A percentile compares a stretch with the other conserved stretches of the same genome.
These are phyloP conservation scores for Pteronotus mesoamericanus DNA, from an alignment of 2,797 vertebrate genomes.

Conservation along the genomic window DNA sequence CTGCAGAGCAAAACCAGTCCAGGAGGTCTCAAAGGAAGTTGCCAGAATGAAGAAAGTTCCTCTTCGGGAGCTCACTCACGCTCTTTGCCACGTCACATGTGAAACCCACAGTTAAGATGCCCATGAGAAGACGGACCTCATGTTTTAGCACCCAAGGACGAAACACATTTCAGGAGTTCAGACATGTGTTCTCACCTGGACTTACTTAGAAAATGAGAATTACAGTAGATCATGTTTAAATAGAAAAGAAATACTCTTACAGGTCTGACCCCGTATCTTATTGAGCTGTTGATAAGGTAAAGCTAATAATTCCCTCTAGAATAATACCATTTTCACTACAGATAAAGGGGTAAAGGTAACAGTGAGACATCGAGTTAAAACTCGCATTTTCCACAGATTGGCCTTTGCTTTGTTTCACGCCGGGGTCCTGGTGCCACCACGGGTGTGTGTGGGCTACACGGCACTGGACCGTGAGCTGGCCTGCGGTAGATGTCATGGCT, in stretches of 20 bases:
- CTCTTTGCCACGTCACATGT: neutral
- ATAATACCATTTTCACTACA: neutral
- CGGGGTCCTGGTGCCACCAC: neutral
- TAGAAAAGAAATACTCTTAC: neutral
- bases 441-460: accelerated
- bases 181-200: neutral
- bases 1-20: neutral
- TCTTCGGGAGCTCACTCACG: neutral
- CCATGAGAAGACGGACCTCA: accelerated
- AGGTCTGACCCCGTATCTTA: neutral
- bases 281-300: neutral
- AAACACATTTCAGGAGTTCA: neutral
- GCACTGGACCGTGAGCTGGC: neutral
- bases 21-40: neutral
- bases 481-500: accelerated
- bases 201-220: neutral
- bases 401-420: neutral
- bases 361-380: neutral
- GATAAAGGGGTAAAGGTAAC: neutral
- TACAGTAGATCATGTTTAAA: neutral
- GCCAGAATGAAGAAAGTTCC: neutral
- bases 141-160: neutral
- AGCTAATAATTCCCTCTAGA: neutral
- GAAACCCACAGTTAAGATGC: neutral
- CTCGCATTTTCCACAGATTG: neutral